Evolutionary conservation across 2,797 vertebrate genomes (phyloP).

Genomic region (Danio jaintianensis): DNA sequence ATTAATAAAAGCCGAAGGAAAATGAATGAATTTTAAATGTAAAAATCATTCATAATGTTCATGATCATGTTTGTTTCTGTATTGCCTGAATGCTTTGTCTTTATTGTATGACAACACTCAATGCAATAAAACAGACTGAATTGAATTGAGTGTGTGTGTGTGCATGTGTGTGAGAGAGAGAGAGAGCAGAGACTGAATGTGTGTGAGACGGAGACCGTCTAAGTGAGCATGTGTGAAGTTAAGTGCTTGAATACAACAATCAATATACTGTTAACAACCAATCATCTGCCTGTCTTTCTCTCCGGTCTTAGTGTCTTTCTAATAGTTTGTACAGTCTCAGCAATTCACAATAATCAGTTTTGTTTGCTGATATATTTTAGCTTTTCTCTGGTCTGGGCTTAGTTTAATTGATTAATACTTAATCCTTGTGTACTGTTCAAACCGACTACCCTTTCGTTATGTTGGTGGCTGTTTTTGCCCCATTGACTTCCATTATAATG

Average conservation of each 20-base stretch:
- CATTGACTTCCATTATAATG: too few species aligned
- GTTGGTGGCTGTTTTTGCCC: too few species aligned
- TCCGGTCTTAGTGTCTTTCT: slow-evolving; percentile 14
- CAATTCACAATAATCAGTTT: slow-evolving; percentile 14
- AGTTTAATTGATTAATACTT: neutral
- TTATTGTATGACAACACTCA: slow-evolving; percentile 20
- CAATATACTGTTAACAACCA: slow-evolving; percentile 64
- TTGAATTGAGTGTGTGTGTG: neutral
- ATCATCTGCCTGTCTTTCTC: slow-evolving; percentile 20
- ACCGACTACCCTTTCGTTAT: too few species aligned
- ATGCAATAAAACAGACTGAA: slow-evolving; percentile 4
- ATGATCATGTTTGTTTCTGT: neutral
- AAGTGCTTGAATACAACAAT: slow-evolving; percentile 58
- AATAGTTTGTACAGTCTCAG: slow-evolving; percentile 23
- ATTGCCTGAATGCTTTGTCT: neutral
- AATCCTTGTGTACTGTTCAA: too few species aligned
- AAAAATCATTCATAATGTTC: too few species aligned
- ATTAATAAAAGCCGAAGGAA: too few species aligned
- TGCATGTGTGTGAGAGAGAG: slow-evolving; percentile 11
- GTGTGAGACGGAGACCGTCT: slow-evolving; percentile 1
- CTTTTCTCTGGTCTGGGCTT: neutral
- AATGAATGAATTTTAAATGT: too few species aligned
- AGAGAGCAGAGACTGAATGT: slow-evolving; percentile 5
- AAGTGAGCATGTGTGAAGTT: slow-evolving; percentile 54
- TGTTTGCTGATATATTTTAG: neutral